Evolutionary conservation across 2,888 invertebrate species (phyloP), one percentile per base, ranked within the genome.

Genomic region (Halocaridina rubra): DNA sequence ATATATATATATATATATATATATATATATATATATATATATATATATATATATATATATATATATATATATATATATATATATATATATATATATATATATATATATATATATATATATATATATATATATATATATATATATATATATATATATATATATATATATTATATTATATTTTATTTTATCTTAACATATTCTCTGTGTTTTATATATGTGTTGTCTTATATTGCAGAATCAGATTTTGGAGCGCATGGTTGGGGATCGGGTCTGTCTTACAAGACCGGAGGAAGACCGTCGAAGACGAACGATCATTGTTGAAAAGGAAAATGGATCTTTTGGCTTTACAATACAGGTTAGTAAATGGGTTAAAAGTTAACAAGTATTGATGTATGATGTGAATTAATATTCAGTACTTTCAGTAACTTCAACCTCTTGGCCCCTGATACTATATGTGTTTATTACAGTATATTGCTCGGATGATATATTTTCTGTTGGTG

Each of bases 281-380:
- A 94, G 95, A 89, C 94, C 94, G 89, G 96, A 96, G 89, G 97
- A 98, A 91, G 95, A 97, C 89, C 93, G 96, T 24, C 93, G 96
- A 86, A 93, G 98, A 64, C 96, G 98, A 19, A 98, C 98, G 86
- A 97, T 98, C 86, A 90, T 92, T 53, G 95, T 97, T 4, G 97
- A 97, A 91, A 96, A 96, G 92, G 95, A 95, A 90, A 96, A 95
- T 91, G 95, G 95, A 67, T 96, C 96, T 33, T 98, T 96, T 91
- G 98, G 98, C 16, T 98, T 98, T 91, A 98, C 98, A 0, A 92
- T 98, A 57, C 98, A 94, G 92, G 94, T 94, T 90, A 88, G 89
- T n/a, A n/a, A n/a, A n/a, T n/a, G n/a, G n/a, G n/a, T n/a, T n/a
- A n/a, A n/a, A n/a, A n/a, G n/a, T n/a, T n/a, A n/a, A n/a, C n/a